These are phyloP conservation scores for Eristalinus aeneus DNA, from an alignment of 2,888 invertebrate species.

Conservation along the genomic window DNA sequence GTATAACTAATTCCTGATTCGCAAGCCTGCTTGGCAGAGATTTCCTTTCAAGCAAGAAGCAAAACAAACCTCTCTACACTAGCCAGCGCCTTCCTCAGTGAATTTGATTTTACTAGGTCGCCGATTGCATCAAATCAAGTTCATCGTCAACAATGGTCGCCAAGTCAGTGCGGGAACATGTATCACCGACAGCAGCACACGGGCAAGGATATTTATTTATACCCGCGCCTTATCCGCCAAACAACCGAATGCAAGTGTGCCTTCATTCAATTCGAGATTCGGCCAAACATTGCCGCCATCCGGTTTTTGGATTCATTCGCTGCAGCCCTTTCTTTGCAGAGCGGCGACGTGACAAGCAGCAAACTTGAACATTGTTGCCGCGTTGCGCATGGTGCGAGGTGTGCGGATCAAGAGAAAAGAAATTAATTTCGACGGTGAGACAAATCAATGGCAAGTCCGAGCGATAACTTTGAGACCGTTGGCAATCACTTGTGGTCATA, in stretches of 20 bases:
- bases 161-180: conserved; percentile 29
- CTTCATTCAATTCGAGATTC: neutral
- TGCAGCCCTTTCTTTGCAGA: conserved; percentile 5
- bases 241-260: conserved; percentile 1
- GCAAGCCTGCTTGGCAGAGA: neutral
- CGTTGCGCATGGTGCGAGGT: neutral
- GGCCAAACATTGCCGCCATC: neutral
- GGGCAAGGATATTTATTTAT: conserved; percentile 51
- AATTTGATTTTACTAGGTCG: neutral
- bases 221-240: neutral
- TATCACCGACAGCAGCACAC: conserved; percentile 13
- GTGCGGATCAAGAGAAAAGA: neutral
- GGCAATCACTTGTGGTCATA: conserved; percentile 12
- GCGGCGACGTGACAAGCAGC: neutral
- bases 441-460: conserved; percentile 4
- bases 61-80: neutral
- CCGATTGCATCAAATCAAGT: conserved; percentile 25
- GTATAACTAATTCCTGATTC: neutral
- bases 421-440: conserved; percentile 8
- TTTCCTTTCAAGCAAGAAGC: neutral
- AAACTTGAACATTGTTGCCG: conserved; percentile 42
- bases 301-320: neutral
- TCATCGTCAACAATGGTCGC: conserved; percentile 32
- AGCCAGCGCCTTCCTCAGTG: neutral
- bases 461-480: conserved; percentile 29